Base-by-base conservation (phyloP, 1,140 invertebrate species). In the Hyles euphorbiae region DNA sequence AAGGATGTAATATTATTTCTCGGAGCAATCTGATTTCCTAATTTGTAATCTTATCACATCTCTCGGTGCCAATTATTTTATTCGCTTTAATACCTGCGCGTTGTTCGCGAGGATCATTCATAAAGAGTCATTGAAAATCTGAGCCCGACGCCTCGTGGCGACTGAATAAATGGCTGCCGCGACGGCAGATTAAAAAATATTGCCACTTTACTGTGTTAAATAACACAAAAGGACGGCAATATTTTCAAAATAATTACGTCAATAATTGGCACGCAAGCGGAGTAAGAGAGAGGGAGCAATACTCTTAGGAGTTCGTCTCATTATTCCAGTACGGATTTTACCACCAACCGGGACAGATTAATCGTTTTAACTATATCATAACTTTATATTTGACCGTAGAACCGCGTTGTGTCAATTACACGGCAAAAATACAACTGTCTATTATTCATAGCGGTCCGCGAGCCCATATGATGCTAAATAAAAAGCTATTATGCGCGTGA, bases 181-280 rank as follows among this genome's bases (percentile, higher is more conserved):
- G 67, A 67, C 64, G 67, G 68, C 53, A 69, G 71, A 79, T 79
- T 78, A 80, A 85, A 78, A 79, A 78, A 77, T 83, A 85, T 83
- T 60, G 64, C 71, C 74, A 67, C 75, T 74, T 82, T 70, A 68
- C 62, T 70, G 72, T 72, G 74, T 80, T 84, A 79, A 84, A 84
- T 81, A 80, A 76, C 74, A 79, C 73, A 83, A 79, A 81, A 81
- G 78, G 70, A 70, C 55, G 66, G 72, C 73, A 74, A 83, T 88
- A 88, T 88, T 83, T 88, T 86, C 76, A 81, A 83, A 78, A 84
- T 86, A 84, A 87, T 83, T 84, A 83, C 83, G 76, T 82, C 81
- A 83, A 88, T 88, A 88, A 88, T 88, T 86, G 83, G 78, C 81
- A 86, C 78, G 80, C 80, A 74, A 77, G 70, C 67, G 22, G 49